Evolutionary conservation across 2,113 vertebrate species (phyloP), one percentile per base, ranked within the genome.

Genomic region (Anseranas semipalmata): DNA sequence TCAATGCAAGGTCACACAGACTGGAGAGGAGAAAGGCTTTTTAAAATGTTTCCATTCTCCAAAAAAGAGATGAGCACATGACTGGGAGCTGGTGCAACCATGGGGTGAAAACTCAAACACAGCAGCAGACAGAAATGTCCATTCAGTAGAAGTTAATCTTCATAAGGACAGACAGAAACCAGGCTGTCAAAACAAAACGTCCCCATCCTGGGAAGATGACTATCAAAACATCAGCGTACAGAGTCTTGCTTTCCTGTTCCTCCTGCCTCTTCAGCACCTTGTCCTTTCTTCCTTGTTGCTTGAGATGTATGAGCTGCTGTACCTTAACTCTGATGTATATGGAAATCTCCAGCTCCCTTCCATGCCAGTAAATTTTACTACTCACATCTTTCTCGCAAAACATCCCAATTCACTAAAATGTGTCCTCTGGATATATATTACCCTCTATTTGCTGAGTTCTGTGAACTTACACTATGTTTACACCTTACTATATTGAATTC

Each of bases 1-100:
- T 94, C 48, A 82, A 18, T 85, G 56, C 76, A 90, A 88, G 83
- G 83, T 96, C 92, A 58, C 90, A 89, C 83, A 56, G 70, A 41
- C 43, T 41, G 65, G 21, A n/a, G 39, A 16, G 21, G 56, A 39
- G 6, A 56, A 87, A 41, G 32, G 32, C 15, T 88, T 94, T 91
- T 85, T 3, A 32, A 86, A 93, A 37, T 2, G 10, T 79, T 90
- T 81, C 62, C 48, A 41, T 73, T 37, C 62, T 72, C 58, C 48
- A 70, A 75, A 93, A 62, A 7, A 56, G 32, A 90, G 46, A 72
- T 45, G 68, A 92, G 35, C 24, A 37, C 33, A 14, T 15, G 28
- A 21, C 43, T 50, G 4, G 14, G 37, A 89, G n/a, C 20, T 68
- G 27, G 48, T 87, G 66, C 39, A 78, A 32, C 21, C 1, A 0